Base-by-base conservation (phyloP, 2,113 vertebrate genomes). In the Phrynosoma blainvillii region DNA sequence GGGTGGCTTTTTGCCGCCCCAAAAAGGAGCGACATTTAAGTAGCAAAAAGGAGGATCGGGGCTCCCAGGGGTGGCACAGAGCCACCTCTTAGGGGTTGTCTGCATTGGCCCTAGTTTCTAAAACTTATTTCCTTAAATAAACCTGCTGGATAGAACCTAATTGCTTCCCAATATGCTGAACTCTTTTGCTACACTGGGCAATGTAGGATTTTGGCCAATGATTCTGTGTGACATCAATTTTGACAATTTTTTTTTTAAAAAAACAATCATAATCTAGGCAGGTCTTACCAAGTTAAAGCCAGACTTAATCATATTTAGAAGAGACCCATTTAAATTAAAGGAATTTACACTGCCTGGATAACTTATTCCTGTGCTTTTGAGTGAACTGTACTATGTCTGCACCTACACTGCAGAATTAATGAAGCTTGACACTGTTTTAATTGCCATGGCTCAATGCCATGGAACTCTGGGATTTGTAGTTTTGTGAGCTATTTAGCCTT, bases 81-180 rank as follows among this genome's bases (percentile, higher is more conserved):
- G 36, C 36, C 36, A 36, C 36, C 36, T 36, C 36, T 36, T 36
- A 36, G 36, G 36, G 36, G 36, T 2, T 2, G 2, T 36, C 36
- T 36, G 36, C 36, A 36, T 36, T 36, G 36, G 36, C 36, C 36
- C 36, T 36, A 23, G 25, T 90, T 16, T 88, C 82, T 82, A 75
- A 92, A 87, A 9, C 65, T 16, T 79, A 4, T 4, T 88, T 32
- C 47, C 25, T 86, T 92, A 89, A 92, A 89, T 88, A 92, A 87
- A 68, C 66, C 6, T 62, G 27, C 32, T 93, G 20, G 88, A 1
- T 88, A 7, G 89, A 32, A 84, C 4, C 86, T 25, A 40, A 65
- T 1, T 21, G 11, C 75, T 87, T 86, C 21, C 68, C 71, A 59
- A 9, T 40, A 76, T 76, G 16, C n/a, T 11, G n/a, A 25, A 74